phyloP scores from a whole-genome alignment of 2,113 vertebrate species.

The Amblyopsis rosae region DNA sequence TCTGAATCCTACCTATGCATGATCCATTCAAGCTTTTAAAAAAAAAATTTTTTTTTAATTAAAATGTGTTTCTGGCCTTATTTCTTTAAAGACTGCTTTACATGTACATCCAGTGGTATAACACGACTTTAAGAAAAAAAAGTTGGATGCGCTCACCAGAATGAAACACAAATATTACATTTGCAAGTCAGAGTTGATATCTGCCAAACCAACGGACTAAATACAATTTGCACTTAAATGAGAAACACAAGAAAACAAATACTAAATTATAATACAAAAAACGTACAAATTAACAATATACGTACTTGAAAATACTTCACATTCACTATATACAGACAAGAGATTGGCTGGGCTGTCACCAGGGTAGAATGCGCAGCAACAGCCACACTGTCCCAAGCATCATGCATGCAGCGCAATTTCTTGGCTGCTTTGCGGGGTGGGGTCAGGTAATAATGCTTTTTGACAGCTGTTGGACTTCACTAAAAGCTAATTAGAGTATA shows the following conservation, averaged over 20 bases:
- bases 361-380: conserved; percentile 79
- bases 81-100: conserved; percentile 72
- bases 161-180: conserved; percentile 82
- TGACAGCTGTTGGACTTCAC: conserved; percentile 89
- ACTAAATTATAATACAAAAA: conserved; percentile 39
- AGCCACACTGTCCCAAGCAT: conserved; percentile 84
- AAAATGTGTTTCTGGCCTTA: conserved; percentile 57
- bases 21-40: conserved; percentile 66
- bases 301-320: conserved; percentile 90
- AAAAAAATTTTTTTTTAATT: too few species aligned
- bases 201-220: conserved; percentile 65
- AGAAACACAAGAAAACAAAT: conserved; percentile 61
- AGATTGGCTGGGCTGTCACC: conserved; percentile 78
- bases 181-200: conserved; percentile 64
- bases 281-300: conserved; percentile 59
- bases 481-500: conserved; percentile 75
- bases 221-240: conserved; percentile 73
- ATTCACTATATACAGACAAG: conserved; percentile 92
- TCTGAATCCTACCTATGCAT: conserved; percentile 54
- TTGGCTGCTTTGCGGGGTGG: conserved; percentile 39
- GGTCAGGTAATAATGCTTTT: conserved; percentile 82
- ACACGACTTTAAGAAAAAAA: conserved; percentile 58
- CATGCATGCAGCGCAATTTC: conserved; percentile 89
- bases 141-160: conserved; percentile 71
- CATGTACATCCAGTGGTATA: conserved; percentile 79